Conservation (phyloP, 1,140 invertebrate genomes). For the Maconellicoccus hirsutus region DNA sequence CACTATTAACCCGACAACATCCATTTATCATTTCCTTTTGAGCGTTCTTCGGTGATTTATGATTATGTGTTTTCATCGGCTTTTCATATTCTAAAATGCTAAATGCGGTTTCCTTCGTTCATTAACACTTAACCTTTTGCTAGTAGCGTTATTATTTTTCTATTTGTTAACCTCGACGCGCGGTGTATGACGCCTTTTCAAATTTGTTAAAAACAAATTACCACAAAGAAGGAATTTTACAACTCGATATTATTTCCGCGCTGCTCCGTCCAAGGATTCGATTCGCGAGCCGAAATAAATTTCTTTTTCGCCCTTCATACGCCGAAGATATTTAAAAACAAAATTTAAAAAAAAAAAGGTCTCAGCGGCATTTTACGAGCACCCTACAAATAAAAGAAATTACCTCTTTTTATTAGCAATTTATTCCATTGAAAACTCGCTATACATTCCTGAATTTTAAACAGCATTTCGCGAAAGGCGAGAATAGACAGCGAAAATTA, state of each 20-base stretch:
- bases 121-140: conserved; percentile 20
- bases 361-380: not conserved
- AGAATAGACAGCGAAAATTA: conserved; percentile 20
- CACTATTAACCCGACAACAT: conserved; percentile 19
- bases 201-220: too few relatives aligned
- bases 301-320: too few relatives aligned
- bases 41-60: conserved; percentile 1
- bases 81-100: not conserved
- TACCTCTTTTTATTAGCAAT: conserved; percentile 19
- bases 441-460: conserved; percentile 18
- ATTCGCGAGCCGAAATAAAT: too few relatives aligned
- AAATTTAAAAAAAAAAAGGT: not conserved
- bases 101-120: conserved; percentile 14
- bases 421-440: conserved; percentile 18
- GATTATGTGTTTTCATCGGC: conserved; percentile 11
- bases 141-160: too few relatives aligned
- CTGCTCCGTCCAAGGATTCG: too few relatives aligned
- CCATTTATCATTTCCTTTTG: conserved; percentile 14
- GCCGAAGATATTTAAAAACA: not conserved
- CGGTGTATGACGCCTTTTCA: too few relatives aligned
- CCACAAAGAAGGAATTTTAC: too few relatives aligned
- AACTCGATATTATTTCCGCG: too few relatives aligned
- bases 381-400: conserved; percentile 1
- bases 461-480: conserved; percentile 15
- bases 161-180: too few relatives aligned